Percentiles rank a stretch among this genome's conserved stretches.
Evolutionary conservation across 1,140 invertebrate species (phyloP).

Genomic region (Tribolium madens): DNA sequence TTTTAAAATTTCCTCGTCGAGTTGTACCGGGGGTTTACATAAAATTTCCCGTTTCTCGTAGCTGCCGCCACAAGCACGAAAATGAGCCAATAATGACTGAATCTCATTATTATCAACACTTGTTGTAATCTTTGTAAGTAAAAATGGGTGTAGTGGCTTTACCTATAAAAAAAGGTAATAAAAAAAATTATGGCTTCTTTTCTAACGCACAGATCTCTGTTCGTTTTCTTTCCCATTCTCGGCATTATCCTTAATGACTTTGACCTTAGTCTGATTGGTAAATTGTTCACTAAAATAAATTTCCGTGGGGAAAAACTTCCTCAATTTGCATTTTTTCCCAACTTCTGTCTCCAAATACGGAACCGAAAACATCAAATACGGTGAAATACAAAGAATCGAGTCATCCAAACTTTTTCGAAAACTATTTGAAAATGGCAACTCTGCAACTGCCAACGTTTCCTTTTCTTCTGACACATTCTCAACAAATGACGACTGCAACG

Average conservation of each 20-base stretch:
- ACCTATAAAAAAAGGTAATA: conserved; percentile 46
- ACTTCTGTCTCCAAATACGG: conserved; percentile 91
- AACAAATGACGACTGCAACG: conserved; percentile 77
- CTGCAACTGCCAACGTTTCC: conserved; percentile 68
- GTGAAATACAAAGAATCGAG: conserved; percentile 85
- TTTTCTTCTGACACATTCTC: conserved; percentile 59
- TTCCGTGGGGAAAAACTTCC: conserved; percentile 83
- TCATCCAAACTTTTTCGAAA: conserved; percentile 83
- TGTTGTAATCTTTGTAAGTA: conserved; percentile 76
- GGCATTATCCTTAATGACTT: neutral
- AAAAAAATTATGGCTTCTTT: neutral
- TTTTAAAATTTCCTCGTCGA: conserved; percentile 6
- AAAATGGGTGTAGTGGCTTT: conserved; percentile 77
- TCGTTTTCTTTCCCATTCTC: conserved; percentile 46
- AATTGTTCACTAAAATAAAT: conserved; percentile 81
- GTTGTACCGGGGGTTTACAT: conserved; percentile 41
- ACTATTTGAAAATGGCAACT: conserved; percentile 74
- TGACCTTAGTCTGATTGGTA: neutral
- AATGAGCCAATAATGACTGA: conserved; percentile 83
- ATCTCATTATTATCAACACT: conserved; percentile 75
- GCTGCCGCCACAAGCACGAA: conserved; percentile 86
- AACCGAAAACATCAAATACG: conserved; percentile 85
- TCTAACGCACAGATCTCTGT: neutral
- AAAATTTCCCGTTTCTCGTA: conserved; percentile 64
- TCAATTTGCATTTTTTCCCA: conserved; percentile 81